Percentiles rank a stretch among this genome's conserved stretches.
phyloP scores from a whole-genome alignment of 2,888 invertebrate genomes.

The Philereme transversata region DNA sequence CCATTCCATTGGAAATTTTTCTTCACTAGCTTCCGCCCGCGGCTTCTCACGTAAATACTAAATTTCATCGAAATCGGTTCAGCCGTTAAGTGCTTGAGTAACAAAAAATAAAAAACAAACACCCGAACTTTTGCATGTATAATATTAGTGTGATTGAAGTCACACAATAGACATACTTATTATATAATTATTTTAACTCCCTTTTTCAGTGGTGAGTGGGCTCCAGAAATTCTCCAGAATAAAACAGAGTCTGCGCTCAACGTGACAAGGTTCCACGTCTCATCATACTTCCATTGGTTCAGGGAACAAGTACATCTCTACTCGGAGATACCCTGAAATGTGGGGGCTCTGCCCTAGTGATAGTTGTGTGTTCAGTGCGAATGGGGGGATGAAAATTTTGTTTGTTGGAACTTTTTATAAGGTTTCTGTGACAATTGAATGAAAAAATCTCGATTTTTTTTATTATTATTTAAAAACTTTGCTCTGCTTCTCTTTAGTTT shows the following conservation, averaged over 20 bases:
- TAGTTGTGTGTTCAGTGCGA: slow-evolving; percentile 49
- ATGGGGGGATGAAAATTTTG: slow-evolving; percentile 48
- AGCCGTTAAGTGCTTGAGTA: no score
- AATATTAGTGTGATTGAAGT: no score
- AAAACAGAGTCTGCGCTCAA: slow-evolving; percentile 87
- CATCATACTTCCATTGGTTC: slow-evolving; percentile 89
- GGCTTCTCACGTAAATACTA: no score
- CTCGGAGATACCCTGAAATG: slow-evolving; percentile 87
- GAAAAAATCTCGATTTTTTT: no score
- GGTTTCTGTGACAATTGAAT: background rate
- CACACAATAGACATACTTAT: background rate
- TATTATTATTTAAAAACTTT: no score
- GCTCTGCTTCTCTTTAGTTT: no score
- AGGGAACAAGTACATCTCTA: slow-evolving; percentile 91
- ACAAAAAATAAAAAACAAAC: no score
- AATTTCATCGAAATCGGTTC: no score
- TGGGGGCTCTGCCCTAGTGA: slow-evolving; percentile 40
- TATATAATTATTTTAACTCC: slow-evolving; percentile 8
- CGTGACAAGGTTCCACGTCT: slow-evolving; percentile 86
- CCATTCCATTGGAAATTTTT: no score
- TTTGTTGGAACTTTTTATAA: slow-evolving; percentile 19
- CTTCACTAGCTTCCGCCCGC: no score
- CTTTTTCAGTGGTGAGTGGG: slow-evolving; percentile 88
- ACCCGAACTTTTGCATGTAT: no score
- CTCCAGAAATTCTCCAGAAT: slow-evolving; percentile 89